phyloP scores from a whole-genome alignment of 2,797 vertebrate genomes.

The Amphiprion clarkii region DNA sequence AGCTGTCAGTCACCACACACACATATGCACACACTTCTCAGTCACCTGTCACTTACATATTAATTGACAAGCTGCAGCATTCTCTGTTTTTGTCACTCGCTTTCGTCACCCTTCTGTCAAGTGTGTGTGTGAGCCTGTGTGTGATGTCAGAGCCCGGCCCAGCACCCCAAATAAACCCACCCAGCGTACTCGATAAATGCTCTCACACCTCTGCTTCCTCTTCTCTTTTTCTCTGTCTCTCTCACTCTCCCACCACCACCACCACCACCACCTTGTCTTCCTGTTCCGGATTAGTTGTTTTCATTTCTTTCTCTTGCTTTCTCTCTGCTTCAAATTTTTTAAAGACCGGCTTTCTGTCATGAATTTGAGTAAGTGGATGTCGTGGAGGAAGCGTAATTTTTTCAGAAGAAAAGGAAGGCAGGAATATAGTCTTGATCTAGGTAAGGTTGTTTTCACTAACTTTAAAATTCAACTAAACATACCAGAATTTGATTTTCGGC shows the following conservation, averaged over 20 bases:
- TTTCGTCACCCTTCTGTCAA: conserved; percentile 30
- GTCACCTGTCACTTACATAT: conserved; percentile 47
- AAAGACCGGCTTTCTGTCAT: conserved; percentile 49
- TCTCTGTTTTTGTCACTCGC: conserved; percentile 36
- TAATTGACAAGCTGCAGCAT: conserved; percentile 21
- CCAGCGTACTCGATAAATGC: conserved; percentile 32
- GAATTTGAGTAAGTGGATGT: conserved; percentile 84
- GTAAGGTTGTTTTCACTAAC: conserved; percentile 68
- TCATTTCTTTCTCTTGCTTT: conserved; percentile 29
- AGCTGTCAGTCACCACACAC: conserved; percentile 46
- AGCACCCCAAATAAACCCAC: conserved; percentile 61
- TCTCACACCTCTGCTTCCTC: conserved; percentile 76
- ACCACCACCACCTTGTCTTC: conserved; percentile 62
- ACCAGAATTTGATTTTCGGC: not conserved
- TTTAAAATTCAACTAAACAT: not conserved
- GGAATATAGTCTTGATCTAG: conserved; percentile 58
- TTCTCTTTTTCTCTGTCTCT: conserved; percentile 45
- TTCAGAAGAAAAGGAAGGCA: conserved; percentile 77
- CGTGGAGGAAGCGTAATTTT: conserved; percentile 77
- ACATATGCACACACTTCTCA: not conserved
- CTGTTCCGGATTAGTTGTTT: conserved; percentile 68
- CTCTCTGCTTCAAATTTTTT: not conserved
- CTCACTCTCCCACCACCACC: conserved; percentile 10
- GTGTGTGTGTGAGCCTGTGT: conserved; percentile 10
- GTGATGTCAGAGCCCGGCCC: conserved; percentile 40